Conservation (phyloP, 2,113 vertebrate genomes). For the Oxygymnocypris stewartii region DNA sequence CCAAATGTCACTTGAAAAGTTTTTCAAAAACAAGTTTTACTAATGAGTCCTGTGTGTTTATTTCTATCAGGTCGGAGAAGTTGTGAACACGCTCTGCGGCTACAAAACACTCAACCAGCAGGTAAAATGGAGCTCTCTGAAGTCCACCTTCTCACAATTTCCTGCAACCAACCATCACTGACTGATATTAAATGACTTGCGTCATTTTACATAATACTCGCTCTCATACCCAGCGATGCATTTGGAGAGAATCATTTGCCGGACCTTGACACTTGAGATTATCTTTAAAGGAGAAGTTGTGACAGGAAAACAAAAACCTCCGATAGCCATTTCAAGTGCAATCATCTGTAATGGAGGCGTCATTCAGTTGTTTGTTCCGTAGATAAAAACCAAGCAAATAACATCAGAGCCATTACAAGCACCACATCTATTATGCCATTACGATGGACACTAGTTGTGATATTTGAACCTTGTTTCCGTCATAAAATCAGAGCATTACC, state of each 20-base stretch:
- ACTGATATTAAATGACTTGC: neutral
- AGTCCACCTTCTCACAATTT: neutral
- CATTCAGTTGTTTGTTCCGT: constrained; percentile 15
- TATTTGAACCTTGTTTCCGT: neutral
- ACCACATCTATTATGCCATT: constrained; percentile 32
- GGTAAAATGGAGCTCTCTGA: constrained; percentile 66
- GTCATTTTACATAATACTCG: neutral
- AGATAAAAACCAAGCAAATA: constrained; percentile 29
- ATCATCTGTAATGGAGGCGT: constrained; percentile 22
- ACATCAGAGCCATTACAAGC: constrained; percentile 17
- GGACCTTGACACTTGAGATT: constrained; percentile 1
- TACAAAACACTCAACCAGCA: constrained; percentile 78
- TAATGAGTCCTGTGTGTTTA: constrained; percentile 26
- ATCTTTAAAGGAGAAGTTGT: neutral
- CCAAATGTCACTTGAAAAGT: neutral
- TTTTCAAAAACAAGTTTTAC: neutral
- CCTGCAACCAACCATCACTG: neutral
- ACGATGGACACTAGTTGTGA: neutral
- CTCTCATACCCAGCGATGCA: too few species aligned
- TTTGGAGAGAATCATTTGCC: constrained; percentile 3
- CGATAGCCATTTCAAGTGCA: neutral
- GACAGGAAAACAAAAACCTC: constrained; percentile 2
- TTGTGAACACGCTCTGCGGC: constrained; percentile 86
- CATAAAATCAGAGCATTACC: neutral
- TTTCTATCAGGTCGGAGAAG: constrained; percentile 76